These are phyloP conservation scores for Lophius piscatorius DNA, from an alignment of 2,113 vertebrate species.

Conservation along the genomic window DNA sequence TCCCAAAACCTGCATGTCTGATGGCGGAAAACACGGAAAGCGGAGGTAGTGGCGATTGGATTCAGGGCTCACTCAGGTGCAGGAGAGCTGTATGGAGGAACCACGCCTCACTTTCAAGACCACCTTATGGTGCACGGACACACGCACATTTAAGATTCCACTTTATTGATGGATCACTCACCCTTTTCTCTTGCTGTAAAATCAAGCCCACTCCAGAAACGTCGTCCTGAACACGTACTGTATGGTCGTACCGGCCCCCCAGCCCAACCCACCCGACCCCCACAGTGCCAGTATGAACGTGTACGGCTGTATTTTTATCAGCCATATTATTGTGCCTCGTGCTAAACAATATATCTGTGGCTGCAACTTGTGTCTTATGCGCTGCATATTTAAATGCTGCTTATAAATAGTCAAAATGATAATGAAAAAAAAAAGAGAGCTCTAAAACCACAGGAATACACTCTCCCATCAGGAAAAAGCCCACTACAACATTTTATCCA, in stretches of 20 bases:
- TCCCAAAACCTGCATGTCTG: slow-evolving; percentile 95
- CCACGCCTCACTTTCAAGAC: not conserved
- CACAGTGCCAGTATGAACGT: slow-evolving; percentile 62
- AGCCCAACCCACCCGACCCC: slow-evolving; percentile 14
- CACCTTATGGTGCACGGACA: slow-evolving; percentile 12
- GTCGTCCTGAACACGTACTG: too few species aligned
- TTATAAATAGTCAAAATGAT: slow-evolving; percentile 49
- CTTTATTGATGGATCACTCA: slow-evolving; percentile 51
- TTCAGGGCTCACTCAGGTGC: not conserved
- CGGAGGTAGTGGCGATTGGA: slow-evolving; percentile 77
- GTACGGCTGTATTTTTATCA: slow-evolving; percentile 62
- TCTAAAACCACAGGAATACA: slow-evolving; percentile 26
- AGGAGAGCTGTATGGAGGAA: not conserved
- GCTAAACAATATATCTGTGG: slow-evolving; percentile 57
- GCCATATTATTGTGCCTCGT: slow-evolving; percentile 68
- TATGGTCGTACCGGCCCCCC: slow-evolving; percentile 4
- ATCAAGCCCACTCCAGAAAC: slow-evolving; percentile 7
- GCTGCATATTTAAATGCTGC: slow-evolving; percentile 68
- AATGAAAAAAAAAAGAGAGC: not conserved
- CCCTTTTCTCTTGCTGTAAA: slow-evolving; percentile 6
- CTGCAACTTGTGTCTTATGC: slow-evolving; percentile 65
- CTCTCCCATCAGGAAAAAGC: too few species aligned
- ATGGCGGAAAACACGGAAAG: slow-evolving; percentile 77
- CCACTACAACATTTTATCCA: slow-evolving; percentile 13
- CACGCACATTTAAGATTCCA: slow-evolving; percentile 31